A percentile compares a stretch with the other conserved stretches of the same genome.
phyloP scores from a whole-genome alignment of 2,888 invertebrate genomes.

The Chironomus riparius region DNA sequence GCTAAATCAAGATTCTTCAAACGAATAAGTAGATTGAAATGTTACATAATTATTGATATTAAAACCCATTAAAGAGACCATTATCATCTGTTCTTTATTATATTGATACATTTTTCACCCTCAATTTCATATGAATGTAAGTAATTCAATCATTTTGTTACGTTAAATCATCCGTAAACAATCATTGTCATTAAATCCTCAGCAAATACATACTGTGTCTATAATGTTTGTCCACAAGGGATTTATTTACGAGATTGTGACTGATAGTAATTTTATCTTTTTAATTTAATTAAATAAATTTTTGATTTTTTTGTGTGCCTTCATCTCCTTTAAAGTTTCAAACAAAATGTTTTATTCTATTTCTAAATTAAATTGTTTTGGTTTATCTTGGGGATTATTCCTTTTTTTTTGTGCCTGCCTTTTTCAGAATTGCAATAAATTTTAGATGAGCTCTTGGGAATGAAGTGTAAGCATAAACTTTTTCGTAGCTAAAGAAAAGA shows the following conservation, averaged over 20 bases:
- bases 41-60: not conserved
- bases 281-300: slow-evolving; percentile 16
- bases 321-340: not conserved
- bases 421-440: not conserved
- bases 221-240: not conserved
- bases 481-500: not conserved
- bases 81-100: not conserved
- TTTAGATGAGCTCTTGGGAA: not conserved
- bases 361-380: not conserved
- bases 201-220: not conserved
- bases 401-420: not conserved
- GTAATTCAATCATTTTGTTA: not conserved
- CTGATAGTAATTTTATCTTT: not conserved
- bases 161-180: slow-evolving; percentile 8
- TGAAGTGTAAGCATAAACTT: not conserved
- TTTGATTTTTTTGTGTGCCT: not conserved
- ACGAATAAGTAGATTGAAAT: too few species aligned
- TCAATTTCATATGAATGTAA: not conserved
- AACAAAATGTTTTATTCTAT: not conserved
- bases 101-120: not conserved
- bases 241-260: not conserved
- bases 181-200: not conserved
- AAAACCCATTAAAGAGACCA: not conserved
- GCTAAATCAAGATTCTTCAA: too few species aligned
- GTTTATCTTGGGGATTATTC: not conserved